These are phyloP conservation scores for Melanotaenia maccullochi DNA, from an alignment of 2,797 vertebrate species.

Conservation along the genomic window DNA sequence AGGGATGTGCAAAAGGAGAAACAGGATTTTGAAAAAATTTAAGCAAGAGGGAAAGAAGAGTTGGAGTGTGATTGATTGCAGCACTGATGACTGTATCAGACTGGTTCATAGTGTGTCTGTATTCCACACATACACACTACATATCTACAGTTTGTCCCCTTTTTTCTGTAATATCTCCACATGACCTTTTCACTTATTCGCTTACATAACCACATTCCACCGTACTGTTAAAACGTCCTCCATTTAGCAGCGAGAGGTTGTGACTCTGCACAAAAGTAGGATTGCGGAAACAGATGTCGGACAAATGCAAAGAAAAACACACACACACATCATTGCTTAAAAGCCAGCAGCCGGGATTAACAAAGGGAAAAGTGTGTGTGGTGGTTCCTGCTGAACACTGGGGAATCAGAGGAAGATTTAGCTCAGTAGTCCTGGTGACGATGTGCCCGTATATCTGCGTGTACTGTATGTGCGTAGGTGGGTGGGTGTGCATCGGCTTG, in stretches of 20 bases:
- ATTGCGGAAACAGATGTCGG: constrained; percentile 48
- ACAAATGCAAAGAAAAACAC: constrained; percentile 4
- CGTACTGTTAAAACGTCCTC: constrained; percentile 9
- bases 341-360: constrained; percentile 29
- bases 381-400: not conserved
- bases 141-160: constrained; percentile 16
- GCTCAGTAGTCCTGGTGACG: constrained; percentile 14
- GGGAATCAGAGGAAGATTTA: constrained; percentile 25
- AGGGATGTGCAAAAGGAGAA: not conserved
- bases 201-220: constrained; percentile 37
- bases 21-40: not conserved
- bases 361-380: constrained; percentile 10
- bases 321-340: not conserved
- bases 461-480: not conserved
- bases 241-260: not conserved
- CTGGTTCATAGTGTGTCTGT: constrained; percentile 34
- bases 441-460: not conserved
- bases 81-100: constrained; percentile 3
- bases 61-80: constrained; percentile 13
- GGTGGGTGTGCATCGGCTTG: constrained; percentile 8
- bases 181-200: constrained; percentile 40
- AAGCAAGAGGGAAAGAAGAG: not conserved
- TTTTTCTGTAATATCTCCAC: constrained; percentile 13
- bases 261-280: constrained; percentile 38
- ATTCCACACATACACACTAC: constrained; percentile 31